Evolutionary conservation across 2,113 vertebrate species (phyloP).

Genomic region (Eubucco bourcierii): DNA sequence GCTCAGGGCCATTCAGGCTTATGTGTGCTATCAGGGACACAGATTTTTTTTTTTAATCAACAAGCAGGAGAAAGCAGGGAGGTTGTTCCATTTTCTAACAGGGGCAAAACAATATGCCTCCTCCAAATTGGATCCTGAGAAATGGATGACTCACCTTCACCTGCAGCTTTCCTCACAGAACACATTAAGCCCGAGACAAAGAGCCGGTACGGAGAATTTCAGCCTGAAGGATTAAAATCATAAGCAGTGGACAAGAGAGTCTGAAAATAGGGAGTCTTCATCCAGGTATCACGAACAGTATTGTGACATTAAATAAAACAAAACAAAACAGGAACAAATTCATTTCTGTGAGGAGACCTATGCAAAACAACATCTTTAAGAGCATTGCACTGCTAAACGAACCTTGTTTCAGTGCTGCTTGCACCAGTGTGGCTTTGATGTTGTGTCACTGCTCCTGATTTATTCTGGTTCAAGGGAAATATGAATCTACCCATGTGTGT

Average conservation of each 20-base stretch:
- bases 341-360: neutral
- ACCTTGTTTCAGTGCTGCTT: neutral
- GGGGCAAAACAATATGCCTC: neutral
- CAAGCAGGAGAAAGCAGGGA: neutral
- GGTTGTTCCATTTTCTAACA: neutral
- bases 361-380: neutral
- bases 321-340: neutral
- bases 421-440: neutral
- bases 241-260: neutral
- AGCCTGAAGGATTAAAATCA: neutral
- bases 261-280: neutral
- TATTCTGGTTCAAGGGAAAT: conserved; percentile 17
- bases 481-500: neutral
- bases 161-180: neutral
- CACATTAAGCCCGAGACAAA: rapidly evolving
- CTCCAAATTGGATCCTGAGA: neutral
- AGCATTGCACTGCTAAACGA: neutral
- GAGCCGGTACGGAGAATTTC: neutral
- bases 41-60: neutral
- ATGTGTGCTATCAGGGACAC: neutral
- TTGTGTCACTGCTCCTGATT: neutral
- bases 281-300: neutral
- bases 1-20: neutral
- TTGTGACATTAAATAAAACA: neutral
- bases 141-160: neutral